phyloP scores from a whole-genome alignment of 92 coral and sea anemone species.

The Pocillopora meandrina region DNA sequence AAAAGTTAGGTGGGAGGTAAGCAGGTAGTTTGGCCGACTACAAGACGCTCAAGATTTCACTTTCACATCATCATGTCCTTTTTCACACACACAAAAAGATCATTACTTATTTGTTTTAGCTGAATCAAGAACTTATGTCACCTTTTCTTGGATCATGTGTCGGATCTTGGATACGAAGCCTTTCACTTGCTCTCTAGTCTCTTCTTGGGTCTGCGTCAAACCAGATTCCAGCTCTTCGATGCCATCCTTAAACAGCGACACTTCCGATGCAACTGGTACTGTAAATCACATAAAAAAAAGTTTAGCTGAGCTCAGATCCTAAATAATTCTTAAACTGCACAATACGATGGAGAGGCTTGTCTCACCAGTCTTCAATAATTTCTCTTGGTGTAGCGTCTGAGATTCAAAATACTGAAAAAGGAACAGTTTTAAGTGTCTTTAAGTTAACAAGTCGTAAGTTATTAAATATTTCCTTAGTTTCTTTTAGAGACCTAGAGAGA shows the following conservation, averaged over 20 bases:
- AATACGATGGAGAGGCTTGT: background rate
- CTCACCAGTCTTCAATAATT: slow-evolving; percentile 49
- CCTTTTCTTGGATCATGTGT: slow-evolving; percentile 44
- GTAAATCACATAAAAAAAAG: background rate
- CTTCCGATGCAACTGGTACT: background rate
- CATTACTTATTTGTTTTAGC: too few relatives aligned
- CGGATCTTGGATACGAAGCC: slow-evolving; percentile 26
- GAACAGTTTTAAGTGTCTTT: background rate
- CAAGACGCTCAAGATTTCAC: too few relatives aligned
- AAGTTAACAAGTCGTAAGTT: background rate
- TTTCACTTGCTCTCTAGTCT: slow-evolving; percentile 26
- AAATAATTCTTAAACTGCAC: background rate
- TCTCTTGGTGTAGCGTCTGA: slow-evolving; percentile 45
- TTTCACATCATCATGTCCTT: too few relatives aligned
- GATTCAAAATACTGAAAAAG: slow-evolving; percentile 61
- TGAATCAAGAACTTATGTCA: background rate
- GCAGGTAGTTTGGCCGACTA: too few relatives aligned
- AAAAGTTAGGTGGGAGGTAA: too few relatives aligned
- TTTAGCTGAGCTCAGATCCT: too few relatives aligned
- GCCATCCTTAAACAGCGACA: background rate
- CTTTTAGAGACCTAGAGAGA: too few relatives aligned
- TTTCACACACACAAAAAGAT: too few relatives aligned
- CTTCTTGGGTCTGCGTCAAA: slow-evolving; percentile 5
- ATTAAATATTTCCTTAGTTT: too few relatives aligned
- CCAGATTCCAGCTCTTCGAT: slow-evolving; percentile 3